Percentiles rank a stretch among this genome's conserved stretches.
Conservation (phyloP, 1,140 invertebrate species). For the Nephila pilipes region DNA sequence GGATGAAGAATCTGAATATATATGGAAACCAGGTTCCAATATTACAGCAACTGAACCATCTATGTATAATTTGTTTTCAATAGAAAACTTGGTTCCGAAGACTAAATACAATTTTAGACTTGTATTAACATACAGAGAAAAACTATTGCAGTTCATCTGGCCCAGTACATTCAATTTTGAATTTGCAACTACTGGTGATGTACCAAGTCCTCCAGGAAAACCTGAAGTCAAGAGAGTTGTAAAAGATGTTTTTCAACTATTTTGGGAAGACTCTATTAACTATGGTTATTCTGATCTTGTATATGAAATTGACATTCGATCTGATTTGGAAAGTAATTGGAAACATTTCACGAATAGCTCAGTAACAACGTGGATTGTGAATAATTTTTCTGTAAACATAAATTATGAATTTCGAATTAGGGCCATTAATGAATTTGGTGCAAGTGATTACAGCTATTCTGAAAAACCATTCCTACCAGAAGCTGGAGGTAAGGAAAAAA, state of each 20-base stretch:
- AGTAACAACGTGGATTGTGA: conserved; percentile 90
- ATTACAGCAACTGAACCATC: conserved; percentile 66
- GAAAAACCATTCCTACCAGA: conserved; percentile 82
- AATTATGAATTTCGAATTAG: conserved; percentile 89
- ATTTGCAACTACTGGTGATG: conserved; percentile 88
- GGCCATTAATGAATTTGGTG: conserved; percentile 90
- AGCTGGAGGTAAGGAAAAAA: conserved; percentile 41
- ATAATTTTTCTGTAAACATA: conserved; percentile 83
- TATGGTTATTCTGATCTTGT: conserved; percentile 83
- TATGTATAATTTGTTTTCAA: conserved; percentile 75
- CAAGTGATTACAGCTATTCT: conserved; percentile 86
- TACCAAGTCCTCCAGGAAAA: conserved; percentile 79
- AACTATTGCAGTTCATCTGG: conserved; percentile 85
- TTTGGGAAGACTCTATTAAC: conserved; percentile 86
- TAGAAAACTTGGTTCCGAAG: conserved; percentile 85
- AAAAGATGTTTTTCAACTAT: conserved; percentile 86
- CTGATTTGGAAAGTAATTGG: conserved; percentile 82
- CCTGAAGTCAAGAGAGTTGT: conserved; percentile 86
- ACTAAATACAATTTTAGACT: conserved; percentile 89
- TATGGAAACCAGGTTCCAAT: conserved; percentile 23
- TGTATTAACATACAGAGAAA: conserved; percentile 85
- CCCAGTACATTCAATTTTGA: conserved; percentile 86
- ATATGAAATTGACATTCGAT: conserved; percentile 79
- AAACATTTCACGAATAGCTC: conserved; percentile 90
- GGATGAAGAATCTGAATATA: too few relatives aligned